Base-by-base conservation (phyloP, 2,113 vertebrate genomes). In the Mormoops blainvillei region DNA sequence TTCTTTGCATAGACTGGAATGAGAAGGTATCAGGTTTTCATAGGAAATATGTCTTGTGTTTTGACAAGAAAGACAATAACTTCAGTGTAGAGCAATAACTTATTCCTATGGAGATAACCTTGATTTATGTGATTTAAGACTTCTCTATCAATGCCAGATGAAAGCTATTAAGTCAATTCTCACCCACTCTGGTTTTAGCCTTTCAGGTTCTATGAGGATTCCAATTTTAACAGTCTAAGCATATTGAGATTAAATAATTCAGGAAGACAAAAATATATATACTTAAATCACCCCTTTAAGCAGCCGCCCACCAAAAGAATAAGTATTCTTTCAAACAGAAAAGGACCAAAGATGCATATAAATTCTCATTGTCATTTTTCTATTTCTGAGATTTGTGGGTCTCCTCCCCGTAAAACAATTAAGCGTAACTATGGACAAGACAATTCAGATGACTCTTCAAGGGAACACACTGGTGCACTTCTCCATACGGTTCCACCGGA, bases 211-310 rank as follows among this genome's bases (percentile, higher is more conserved):
- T 70, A 28, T 50, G 4, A 89, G n/a, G n/a, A 89, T 89, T 81
- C 41, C 31, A 93, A 76, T 92, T 91, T 71, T 33, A 91, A 65
- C 14, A 56, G 11, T 48, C 48, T 63, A 10, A 97, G 18, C 14
- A 78, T 73, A 61, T 31, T 92, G 26, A 76, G 8, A 92, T 91
- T 50, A 92, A 97, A 65, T 70, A 80, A 87, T 73, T n/a, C 33
- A 89, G 36, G 70, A 65, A 36, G 31, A 56, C 18, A 83, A 61
- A 96, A 89, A 52, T 13, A 73, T 28, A 19, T n/a, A 65, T 70
- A 77, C 15, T 41, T 16, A 95, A 45, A 43, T 20, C 73, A 81
- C 65, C 92, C n/a, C 36, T 81, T 85, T 61, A 87, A 94, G 43
- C 7, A 89, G 5, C 20, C 12, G 10, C 41, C 13, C 3, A 28